These are phyloP conservation scores for Papilio machaon DNA, from an alignment of 1,140 invertebrate genomes.

Conservation along the genomic window DNA sequence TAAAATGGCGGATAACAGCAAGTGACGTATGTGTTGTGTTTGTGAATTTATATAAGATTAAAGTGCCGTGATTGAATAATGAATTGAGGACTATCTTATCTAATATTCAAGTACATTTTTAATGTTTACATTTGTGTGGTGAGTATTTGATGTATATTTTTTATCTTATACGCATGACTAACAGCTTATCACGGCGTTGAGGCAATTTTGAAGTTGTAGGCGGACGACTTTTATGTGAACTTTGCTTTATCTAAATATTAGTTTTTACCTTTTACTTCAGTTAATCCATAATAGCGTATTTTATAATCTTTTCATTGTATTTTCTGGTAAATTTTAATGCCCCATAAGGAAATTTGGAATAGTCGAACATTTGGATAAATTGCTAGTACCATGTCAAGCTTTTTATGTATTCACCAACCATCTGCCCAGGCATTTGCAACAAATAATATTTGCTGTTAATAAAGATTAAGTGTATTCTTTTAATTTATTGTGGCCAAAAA, in stretches of 20 bases:
- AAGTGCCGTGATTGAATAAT: conserved; percentile 65
- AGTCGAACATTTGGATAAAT: background rate
- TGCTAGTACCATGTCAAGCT: background rate
- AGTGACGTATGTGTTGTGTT: conserved; percentile 80
- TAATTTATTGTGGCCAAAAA: background rate
- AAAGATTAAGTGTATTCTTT: background rate
- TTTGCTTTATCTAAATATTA: background rate
- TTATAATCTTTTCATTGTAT: background rate
- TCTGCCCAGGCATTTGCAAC: background rate
- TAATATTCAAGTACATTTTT: conserved; percentile 35
- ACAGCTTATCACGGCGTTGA: conserved; percentile 52
- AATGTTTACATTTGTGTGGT: conserved; percentile 38
- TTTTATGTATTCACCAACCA: background rate
- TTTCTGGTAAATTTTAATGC: background rate
- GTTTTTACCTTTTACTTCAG: background rate
- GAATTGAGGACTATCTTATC: conserved; percentile 53
- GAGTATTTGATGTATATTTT: conserved; percentile 34
- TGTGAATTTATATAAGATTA: conserved; percentile 63
- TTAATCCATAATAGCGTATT: background rate
- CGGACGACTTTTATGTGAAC: conserved; percentile 49
- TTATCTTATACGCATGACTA: conserved; percentile 30
- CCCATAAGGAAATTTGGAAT: background rate
- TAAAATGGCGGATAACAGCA: conserved; percentile 74
- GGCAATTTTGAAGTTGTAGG: conserved; percentile 63
- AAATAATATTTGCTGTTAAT: background rate